phyloP scores from a whole-genome alignment of 2,888 invertebrate species.

The Heteromurus nitidus region DNA sequence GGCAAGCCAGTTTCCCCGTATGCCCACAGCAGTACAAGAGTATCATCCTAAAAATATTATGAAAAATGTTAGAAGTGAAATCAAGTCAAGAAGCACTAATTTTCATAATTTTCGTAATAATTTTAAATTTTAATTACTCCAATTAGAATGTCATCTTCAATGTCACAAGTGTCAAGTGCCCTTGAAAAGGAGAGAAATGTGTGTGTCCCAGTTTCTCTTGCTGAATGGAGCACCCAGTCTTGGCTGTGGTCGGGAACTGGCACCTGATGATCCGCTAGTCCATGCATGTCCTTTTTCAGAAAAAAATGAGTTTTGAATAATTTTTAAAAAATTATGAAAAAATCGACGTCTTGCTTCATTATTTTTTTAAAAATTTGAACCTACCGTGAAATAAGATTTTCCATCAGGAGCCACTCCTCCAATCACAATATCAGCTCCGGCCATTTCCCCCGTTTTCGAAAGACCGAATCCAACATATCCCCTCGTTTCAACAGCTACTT shows the following conservation, averaged over 20 bases:
- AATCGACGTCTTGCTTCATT: too few relatives aligned
- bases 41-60: slow-evolving; percentile 3
- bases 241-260: slow-evolving; percentile 10
- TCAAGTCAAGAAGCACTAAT: neutral
- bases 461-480: slow-evolving; percentile 40
- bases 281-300: neutral
- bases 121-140: neutral
- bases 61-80: neutral
- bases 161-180: slow-evolving; percentile 25
- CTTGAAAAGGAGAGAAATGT: slow-evolving; percentile 28
- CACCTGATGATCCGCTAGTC: too few relatives aligned
- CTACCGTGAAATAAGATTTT: slow-evolving; percentile 24
- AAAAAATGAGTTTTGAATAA: too few relatives aligned
- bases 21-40: neutral
- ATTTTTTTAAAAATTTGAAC: neutral
- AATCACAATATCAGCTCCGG: slow-evolving; percentile 46
- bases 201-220: neutral
- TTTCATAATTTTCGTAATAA: neutral
- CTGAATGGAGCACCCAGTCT: neutral
- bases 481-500: slow-evolving; percentile 32
- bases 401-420: slow-evolving; percentile 27
- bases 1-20: neutral
- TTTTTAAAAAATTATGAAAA: too few relatives aligned
- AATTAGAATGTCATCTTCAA: slow-evolving; percentile 10
- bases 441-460: slow-evolving; percentile 21